Conservation (phyloP, 2,888 invertebrate species). For the Aleiodes testaceus region DNA sequence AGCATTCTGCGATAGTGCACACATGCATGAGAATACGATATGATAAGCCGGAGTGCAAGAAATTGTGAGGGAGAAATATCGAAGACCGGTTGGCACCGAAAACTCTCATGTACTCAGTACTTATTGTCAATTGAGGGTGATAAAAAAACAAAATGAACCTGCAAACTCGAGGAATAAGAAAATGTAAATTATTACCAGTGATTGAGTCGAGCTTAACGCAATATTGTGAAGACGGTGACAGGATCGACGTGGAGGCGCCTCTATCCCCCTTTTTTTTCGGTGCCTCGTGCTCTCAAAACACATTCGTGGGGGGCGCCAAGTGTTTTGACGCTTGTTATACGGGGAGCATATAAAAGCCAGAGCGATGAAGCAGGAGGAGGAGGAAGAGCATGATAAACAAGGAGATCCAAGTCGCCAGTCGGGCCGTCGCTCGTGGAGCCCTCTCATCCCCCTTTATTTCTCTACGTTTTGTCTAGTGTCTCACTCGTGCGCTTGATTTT, state of each 20-base stretch:
- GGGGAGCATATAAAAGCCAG: slow-evolving; percentile 12
- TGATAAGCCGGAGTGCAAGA: slow-evolving; percentile 38
- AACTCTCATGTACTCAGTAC: background rate
- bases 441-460: slow-evolving; percentile 9
- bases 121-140: background rate
- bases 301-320: slow-evolving; percentile 50
- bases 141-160: background rate
- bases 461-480: slow-evolving; percentile 10
- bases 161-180: background rate
- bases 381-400: slow-evolving; percentile 49
- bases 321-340: slow-evolving; percentile 49
- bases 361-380: slow-evolving; percentile 2
- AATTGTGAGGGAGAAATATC: slow-evolving; percentile 11
- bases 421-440: slow-evolving; percentile 30
- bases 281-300: slow-evolving; percentile 14
- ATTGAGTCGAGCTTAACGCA: slow-evolving; percentile 34
- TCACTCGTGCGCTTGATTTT: background rate
- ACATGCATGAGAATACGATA: background rate
- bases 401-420: slow-evolving; percentile 48
- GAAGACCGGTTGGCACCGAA: slow-evolving; percentile 27
- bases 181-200: background rate
- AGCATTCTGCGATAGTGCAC: too few species aligned
- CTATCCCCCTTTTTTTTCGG: background rate
- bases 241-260: slow-evolving; percentile 43
- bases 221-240: slow-evolving; percentile 34